Base-by-base conservation (phyloP, 2,113 vertebrate species). In the Turdus rufiventris region DNA sequence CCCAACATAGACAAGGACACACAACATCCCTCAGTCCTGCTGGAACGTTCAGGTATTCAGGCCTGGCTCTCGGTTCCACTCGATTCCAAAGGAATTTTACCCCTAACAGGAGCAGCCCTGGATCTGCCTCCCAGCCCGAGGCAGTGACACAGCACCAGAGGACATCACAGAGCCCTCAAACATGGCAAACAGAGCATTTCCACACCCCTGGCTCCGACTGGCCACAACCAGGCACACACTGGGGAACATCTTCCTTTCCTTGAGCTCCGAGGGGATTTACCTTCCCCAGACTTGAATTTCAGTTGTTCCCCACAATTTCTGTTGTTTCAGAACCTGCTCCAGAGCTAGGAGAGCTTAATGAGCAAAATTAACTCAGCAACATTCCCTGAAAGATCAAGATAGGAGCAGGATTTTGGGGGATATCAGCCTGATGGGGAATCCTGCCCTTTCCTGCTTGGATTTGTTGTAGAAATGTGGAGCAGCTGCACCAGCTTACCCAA, bases 51-150 rank as follows among this genome's bases (percentile, higher is more conserved):
- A 38, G 54, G 48, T 51, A 40, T 68, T 67, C 87, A 66, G 66
- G 40, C 78, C 80, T 85, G 85, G 62, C 20, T 62, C 82, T 90
- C 36, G 4, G 34, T 83, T 85, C 78, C 87, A 72, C n/a, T 73
- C 24, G 29, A 77, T 88, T 88, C 91, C 75, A 70, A 89, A 65
- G 74, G 89, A 68, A 57, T 88, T 90, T 73, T 82, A 70, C 75
- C 67, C 9, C 68, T 62, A 18, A 42, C 42, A 66, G 89, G 48
- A 77, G 56, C 3, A 2, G 88, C 56, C 54, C 90, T 77, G 86
- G 57, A 29, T 84, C 14, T 63, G 45, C 65, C 54, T 53, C 56
- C 36, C 38, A 21, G 14, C 5, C 76, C 76, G 18, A 48, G 79
- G 89, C 84, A 76, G 60, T 4, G 51, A 36, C 50, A 42, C 5